Evolutionary conservation across 23 tunicate species (phyloP), one percentile per base, ranked within the genome.

Genomic region (Oikopleura albicans): DNA sequence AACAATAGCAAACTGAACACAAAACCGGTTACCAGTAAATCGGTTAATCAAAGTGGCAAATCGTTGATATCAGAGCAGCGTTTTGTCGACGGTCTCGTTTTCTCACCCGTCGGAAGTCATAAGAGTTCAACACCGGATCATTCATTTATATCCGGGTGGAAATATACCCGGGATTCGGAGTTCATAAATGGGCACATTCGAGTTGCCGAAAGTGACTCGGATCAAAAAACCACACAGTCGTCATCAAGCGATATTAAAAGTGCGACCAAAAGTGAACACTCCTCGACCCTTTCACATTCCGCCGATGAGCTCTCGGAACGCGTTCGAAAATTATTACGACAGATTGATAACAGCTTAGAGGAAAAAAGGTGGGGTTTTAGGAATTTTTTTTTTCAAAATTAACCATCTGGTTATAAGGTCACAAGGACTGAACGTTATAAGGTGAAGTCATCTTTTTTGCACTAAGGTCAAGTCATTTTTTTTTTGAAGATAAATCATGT

Each of bases 41-140:
- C 79, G 37, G 36, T 27, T 2, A 71, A 71, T 29, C 28, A 34
- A 16, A 71, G 37, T 71, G 79, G 79, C 28, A 71, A 71, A 29
- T 71, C 79, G 2, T 16, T 16, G 4, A 4, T 71, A 2, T 71
- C 79, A 16, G 79, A 71, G 37, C 79, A 71, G 79, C 79, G 79
- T 16, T 71, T 71, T 29, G 79, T 71, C 31, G 79, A 71, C 2
- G 79, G 79, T 22, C 28, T 71, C 79, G 27, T 12, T 29, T 71
- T 16, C 79, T 71, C 79, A 16, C 79, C 79, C 28, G 35, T 71
- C 4, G 79, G 79, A 16, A 71, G 79, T 71, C 79, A 71, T 31
- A 71, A 71, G 31, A 12, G 34, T 71, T 71, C 79, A 31, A 71
- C 79, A 22, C 79, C 79, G 31, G 79, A 71, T 37, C 79, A 71